These are phyloP conservation scores for Chymomyza costata DNA, from an alignment of 1,140 invertebrate genomes.

Conservation along the genomic window DNA sequence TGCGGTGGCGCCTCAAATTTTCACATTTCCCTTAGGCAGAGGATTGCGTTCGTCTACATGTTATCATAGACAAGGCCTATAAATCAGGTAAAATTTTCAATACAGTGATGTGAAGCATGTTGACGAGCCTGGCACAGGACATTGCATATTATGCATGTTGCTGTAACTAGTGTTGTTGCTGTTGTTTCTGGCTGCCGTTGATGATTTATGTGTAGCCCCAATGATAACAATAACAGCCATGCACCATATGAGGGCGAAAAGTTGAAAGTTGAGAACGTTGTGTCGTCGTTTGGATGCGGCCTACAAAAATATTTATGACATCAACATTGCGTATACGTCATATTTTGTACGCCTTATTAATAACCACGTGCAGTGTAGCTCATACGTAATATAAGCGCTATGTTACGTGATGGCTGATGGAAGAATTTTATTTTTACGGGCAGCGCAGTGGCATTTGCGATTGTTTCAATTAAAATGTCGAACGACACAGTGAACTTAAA, in stretches of 20 bases:
- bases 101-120: slow-evolving; percentile 45
- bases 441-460: slow-evolving; percentile 28
- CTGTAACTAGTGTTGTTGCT: neutral
- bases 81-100: slow-evolving; percentile 57
- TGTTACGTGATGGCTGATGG: no score
- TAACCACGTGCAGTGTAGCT: no score
- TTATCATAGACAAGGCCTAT: no score
- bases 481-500: no score
- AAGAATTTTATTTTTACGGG: slow-evolving; percentile 18
- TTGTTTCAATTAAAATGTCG: slow-evolving; percentile 54
- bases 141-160: slow-evolving; percentile 12
- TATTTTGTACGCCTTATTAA: no score
- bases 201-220: slow-evolving; percentile 47
- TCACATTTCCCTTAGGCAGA: slow-evolving; percentile 33
- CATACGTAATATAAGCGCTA: no score
- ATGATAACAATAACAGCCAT: slow-evolving; percentile 37
- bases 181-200: slow-evolving; percentile 15
- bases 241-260: slow-evolving; percentile 14
- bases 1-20: no score
- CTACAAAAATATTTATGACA: slow-evolving; percentile 33
- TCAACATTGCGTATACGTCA: slow-evolving; percentile 33
- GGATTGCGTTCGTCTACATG: slow-evolving; percentile 35
- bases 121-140: no score
- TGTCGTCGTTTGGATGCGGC: no score
- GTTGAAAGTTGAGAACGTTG: slow-evolving; percentile 2